Conservation (phyloP, 37 sponge, comb jelly and placozoan genomes). For the Aphrocallistes beatrix region DNA sequence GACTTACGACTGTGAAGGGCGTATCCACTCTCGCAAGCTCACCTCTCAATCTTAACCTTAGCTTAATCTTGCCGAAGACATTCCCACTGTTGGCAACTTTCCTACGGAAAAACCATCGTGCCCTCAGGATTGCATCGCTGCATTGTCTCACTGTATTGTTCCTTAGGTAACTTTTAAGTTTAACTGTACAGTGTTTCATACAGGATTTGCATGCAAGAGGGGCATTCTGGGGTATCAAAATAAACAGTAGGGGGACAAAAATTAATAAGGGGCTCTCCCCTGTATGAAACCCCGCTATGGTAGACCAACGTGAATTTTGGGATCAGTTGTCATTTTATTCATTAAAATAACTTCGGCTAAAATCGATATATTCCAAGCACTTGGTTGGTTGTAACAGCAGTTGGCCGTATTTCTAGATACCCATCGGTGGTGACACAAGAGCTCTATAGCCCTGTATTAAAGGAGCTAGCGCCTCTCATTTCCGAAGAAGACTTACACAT, state of each 20-base stretch:
- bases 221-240: too few relatives aligned
- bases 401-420: not conserved
- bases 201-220: too few relatives aligned
- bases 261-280: too few relatives aligned
- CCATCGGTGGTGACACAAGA: conserved; percentile 22
- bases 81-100: conserved; percentile 80
- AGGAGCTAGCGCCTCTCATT: conserved; percentile 75
- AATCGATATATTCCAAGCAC: too few relatives aligned
- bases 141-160: conserved; percentile 58
- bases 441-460: conserved; percentile 45
- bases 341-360: too few relatives aligned
- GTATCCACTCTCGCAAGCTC: conserved; percentile 75
- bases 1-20: conserved; percentile 83
- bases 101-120: conserved; percentile 91
- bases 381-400: too few relatives aligned
- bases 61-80: not conserved
- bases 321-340: too few relatives aligned
- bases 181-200: too few relatives aligned
- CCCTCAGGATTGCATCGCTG: conserved; percentile 76
- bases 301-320: too few relatives aligned
- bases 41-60: not conserved
- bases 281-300: too few relatives aligned
- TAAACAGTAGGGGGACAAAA: too few relatives aligned
- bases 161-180: conserved; percentile 44
- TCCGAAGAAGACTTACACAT: conserved; percentile 85